Percentiles rank a stretch among this genome's conserved stretches.
phyloP scores from a whole-genome alignment of 2,113 vertebrate species.

The Ictalurus furcatus region DNA sequence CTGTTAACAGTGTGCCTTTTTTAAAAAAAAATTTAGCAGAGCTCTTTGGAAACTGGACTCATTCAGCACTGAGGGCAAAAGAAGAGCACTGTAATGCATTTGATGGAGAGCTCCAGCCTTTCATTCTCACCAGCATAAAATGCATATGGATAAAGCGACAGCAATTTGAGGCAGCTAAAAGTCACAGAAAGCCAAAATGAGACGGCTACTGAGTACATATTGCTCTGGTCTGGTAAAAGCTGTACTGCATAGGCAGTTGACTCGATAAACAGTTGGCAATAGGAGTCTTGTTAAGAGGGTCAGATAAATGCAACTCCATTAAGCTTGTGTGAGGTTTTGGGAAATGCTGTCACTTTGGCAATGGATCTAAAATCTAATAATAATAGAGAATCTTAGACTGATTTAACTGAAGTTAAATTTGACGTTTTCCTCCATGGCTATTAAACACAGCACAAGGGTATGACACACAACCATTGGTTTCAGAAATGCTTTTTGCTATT shows the following conservation, averaged over 20 bases:
- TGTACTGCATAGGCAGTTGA: conserved; percentile 18
- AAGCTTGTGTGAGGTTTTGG: conserved; percentile 29
- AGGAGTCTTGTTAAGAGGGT: conserved; percentile 35
- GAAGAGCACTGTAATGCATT: conserved; percentile 36
- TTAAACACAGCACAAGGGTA: not conserved
- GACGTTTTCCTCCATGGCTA: not conserved
- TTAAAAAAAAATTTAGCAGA: not conserved
- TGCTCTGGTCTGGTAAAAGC: conserved; percentile 32
- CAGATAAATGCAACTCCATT: conserved; percentile 39
- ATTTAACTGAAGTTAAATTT: not conserved
- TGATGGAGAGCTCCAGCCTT: conserved; percentile 31
- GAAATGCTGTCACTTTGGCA: conserved; percentile 21
- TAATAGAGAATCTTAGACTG: not conserved
- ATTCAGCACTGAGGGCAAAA: conserved; percentile 25
- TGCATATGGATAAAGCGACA: conserved; percentile 31
- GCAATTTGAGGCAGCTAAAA: conserved; percentile 36
- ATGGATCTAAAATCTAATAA: conserved; percentile 32
- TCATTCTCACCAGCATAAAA: conserved; percentile 35
- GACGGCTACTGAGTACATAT: conserved; percentile 34
- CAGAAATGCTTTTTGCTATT: not conserved
- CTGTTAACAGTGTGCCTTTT: conserved; percentile 28
- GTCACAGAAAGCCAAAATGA: conserved; percentile 43
- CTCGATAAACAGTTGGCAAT: conserved; percentile 34
- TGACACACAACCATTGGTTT: not conserved
- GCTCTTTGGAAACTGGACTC: conserved; percentile 19